Conservation (phyloP, 2,888 invertebrate genomes). For the Entomobrya multifasciata region DNA sequence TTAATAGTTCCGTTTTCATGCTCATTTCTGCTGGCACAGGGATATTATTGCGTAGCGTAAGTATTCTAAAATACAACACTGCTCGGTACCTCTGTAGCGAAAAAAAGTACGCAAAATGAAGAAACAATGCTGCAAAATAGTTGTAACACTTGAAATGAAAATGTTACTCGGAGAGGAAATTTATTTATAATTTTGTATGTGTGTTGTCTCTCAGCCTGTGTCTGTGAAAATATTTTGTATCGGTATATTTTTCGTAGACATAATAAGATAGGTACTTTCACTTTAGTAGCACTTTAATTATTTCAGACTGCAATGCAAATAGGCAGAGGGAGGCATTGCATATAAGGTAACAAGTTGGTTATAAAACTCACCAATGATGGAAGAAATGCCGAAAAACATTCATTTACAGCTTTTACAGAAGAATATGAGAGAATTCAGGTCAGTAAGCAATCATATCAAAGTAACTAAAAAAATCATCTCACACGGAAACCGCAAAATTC, state of each 20-base stretch:
- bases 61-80: background rate
- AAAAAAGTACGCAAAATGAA: background rate
- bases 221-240: background rate
- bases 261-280: background rate
- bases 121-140: too few relatives aligned
- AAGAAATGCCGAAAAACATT: background rate
- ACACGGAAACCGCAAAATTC: too few relatives aligned
- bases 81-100: background rate
- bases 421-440: constrained; percentile 46
- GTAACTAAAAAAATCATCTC: background rate
- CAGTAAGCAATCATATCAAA: constrained; percentile 63
- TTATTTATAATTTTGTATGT: constrained; percentile 57
- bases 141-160: constrained; percentile 37
- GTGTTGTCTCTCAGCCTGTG: too few relatives aligned
- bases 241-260: background rate
- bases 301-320: background rate
- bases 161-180: constrained; percentile 34
- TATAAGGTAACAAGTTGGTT: constrained; percentile 10
- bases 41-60: background rate
- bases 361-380: too few relatives aligned
- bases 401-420: too few relatives aligned
- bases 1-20: constrained; percentile 14
- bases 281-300: background rate
- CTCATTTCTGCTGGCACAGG: constrained; percentile 5
- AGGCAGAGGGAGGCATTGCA: background rate